Base-by-base conservation (phyloP, 2,113 vertebrate species). In the Passer domesticus region DNA sequence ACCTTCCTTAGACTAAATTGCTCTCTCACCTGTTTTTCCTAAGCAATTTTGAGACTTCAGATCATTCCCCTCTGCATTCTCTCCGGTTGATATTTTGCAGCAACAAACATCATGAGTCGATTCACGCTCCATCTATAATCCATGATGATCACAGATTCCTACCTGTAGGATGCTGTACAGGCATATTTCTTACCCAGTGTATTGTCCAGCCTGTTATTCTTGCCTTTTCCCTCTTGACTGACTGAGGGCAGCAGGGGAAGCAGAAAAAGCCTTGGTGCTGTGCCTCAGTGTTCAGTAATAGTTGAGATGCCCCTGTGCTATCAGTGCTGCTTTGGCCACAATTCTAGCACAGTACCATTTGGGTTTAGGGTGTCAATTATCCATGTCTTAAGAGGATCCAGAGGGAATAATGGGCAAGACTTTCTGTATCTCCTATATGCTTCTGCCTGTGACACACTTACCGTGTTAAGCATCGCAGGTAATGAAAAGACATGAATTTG, bases 81-180 rank as follows among this genome's bases (percentile, higher is more conserved):
- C 10, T 10, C 30, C n/a, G 30, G 80, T 0, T 30, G 46, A 20
- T 72, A 43, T 35, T 79, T 72, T 68, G 63, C 28, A 53, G 58
- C 41, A 77, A 0, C 13, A 10, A 77, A 0, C 13, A 10, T 47
- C 13, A 4, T 5, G 13, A 89, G 67, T 46, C 15, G 47, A 55
- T 69, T 79, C 24, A 1, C 0, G 0, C 46, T 64, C 46, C 1
- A 1, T 50, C 39, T 41, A 2, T 39, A 47, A 35, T 14, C 44
- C 30, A 2, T 18, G 52, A 17, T 67, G 44, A 30, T 25, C 33
- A 12, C 7, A 19, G 59, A 27, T 37, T 41, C 62, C 25, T 59
- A 79, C 52, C 72, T 68, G 33, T 1, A 15, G 3, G 31, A 10
- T 39, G n/a, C 52, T 82, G 43, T 10, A 3, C 2, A 13, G 15